These are phyloP conservation scores for Lottia scabra DNA, from an alignment of 2,888 invertebrate species.

Conservation along the genomic window DNA sequence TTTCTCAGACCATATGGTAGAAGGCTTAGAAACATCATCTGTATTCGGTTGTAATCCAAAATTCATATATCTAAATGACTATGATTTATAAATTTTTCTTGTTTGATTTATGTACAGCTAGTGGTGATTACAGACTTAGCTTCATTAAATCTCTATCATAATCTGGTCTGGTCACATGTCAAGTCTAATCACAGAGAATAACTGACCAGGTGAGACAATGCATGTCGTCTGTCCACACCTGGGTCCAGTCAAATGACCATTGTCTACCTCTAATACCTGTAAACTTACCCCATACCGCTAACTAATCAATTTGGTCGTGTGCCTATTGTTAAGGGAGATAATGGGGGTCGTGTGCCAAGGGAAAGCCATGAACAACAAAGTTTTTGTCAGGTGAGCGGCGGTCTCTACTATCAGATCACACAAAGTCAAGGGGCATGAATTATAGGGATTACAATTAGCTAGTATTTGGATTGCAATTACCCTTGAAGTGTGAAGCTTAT, in stretches of 20 bases:
- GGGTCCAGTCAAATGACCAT: neutral
- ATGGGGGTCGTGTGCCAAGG: neutral
- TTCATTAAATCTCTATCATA: neutral
- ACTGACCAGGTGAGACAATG: slow-evolving; percentile 5
- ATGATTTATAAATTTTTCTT: too few relatives aligned
- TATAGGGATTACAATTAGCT: neutral
- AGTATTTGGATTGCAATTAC: slow-evolving; percentile 6
- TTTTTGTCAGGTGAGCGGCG: neutral
- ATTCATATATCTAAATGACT: too few relatives aligned
- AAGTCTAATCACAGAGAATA: neutral
- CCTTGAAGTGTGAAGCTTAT: neutral
- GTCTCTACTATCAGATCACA: neutral
- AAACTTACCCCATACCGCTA: neutral
- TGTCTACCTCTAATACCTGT: neutral
- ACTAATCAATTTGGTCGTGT: neutral
- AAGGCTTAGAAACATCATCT: too few relatives aligned
- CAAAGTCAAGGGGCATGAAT: neutral
- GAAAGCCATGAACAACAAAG: neutral
- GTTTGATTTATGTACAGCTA: too few relatives aligned
- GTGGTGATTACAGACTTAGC: too few relatives aligned
- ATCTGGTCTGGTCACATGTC: neutral
- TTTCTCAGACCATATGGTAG: too few relatives aligned
- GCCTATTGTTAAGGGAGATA: neutral
- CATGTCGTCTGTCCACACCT: neutral
- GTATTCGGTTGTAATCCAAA: too few relatives aligned